Percentiles rank a stretch among this genome's conserved stretches.
Conservation (phyloP, 2,797 vertebrate species). For the Coccyzus lansbergi region DNA sequence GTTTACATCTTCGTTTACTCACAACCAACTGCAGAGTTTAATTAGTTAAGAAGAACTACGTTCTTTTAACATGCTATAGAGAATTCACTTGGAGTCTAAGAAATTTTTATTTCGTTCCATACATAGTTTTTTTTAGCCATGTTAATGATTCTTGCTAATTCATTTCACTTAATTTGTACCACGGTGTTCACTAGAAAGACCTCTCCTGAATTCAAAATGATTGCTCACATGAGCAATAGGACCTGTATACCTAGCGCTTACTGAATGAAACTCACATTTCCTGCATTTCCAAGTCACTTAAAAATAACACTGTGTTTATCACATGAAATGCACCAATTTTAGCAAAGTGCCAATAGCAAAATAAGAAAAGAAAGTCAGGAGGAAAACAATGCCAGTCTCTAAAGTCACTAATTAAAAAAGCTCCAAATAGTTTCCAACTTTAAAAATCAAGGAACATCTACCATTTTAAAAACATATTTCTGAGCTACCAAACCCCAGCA, state of each 20-base stretch:
- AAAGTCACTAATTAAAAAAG: background rate
- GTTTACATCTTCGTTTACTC: background rate
- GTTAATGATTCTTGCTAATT: background rate
- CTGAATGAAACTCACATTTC: background rate
- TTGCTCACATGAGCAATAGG: background rate
- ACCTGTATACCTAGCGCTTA: background rate
- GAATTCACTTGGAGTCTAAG: background rate
- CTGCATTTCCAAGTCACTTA: background rate
- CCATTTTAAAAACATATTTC: background rate
- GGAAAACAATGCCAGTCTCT: background rate
- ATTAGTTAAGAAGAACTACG: background rate
- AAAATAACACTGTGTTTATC: background rate
- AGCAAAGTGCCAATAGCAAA: background rate
- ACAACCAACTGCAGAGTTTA: background rate
- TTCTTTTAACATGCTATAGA: background rate
- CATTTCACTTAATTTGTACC: constrained; percentile 6
- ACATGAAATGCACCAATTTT: background rate
- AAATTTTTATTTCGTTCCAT: background rate
- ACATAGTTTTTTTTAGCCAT: background rate
- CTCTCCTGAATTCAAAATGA: background rate
- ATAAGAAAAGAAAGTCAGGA: background rate
- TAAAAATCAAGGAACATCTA: background rate
- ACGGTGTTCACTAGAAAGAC: background rate
- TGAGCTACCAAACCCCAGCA: background rate
- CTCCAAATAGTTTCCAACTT: background rate